Evolutionary conservation across 2,797 vertebrate species (phyloP).

Genomic region (Rhinatrema bivittatum): DNA sequence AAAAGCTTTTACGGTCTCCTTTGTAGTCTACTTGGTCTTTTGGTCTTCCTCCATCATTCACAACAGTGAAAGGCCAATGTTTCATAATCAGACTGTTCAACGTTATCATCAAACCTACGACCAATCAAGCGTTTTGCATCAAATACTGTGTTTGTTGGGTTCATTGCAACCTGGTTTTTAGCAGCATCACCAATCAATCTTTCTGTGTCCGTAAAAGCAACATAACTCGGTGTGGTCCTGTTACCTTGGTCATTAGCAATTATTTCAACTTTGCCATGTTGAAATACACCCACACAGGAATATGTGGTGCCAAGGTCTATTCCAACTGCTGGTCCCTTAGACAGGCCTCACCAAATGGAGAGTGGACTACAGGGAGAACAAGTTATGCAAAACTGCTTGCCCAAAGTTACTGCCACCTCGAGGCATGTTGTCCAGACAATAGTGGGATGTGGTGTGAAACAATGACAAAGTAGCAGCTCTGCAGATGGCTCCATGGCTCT

Average conservation of each 20-base stretch:
- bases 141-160: slow-evolving; percentile 93
- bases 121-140: slow-evolving; percentile 97
- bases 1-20: slow-evolving; percentile 71
- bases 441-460: too few species aligned
- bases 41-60: slow-evolving; percentile 79
- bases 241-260: slow-evolving; percentile 96
- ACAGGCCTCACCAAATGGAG: too few species aligned
- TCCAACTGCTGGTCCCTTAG: too few species aligned
- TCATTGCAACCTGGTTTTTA: slow-evolving; percentile 98
- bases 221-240: slow-evolving; percentile 91
- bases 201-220: slow-evolving; percentile 88
- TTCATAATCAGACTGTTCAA: slow-evolving; percentile 85
- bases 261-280: slow-evolving; percentile 95
- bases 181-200: slow-evolving; percentile 89
- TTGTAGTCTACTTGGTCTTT: slow-evolving; percentile 81
- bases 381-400: too few species aligned
- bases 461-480: too few species aligned
- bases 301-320: too few species aligned
- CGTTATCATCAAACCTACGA: slow-evolving; percentile 81
- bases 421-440: too few species aligned
- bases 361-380: too few species aligned
- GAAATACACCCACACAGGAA: slow-evolving; percentile 93
- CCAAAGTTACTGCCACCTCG: too few species aligned
- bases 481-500: too few species aligned
- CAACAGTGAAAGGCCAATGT: slow-evolving; percentile 75